Evolutionary conservation across 2,797 vertebrate species (phyloP).

Genomic region (Malacoraja senta): DNA sequence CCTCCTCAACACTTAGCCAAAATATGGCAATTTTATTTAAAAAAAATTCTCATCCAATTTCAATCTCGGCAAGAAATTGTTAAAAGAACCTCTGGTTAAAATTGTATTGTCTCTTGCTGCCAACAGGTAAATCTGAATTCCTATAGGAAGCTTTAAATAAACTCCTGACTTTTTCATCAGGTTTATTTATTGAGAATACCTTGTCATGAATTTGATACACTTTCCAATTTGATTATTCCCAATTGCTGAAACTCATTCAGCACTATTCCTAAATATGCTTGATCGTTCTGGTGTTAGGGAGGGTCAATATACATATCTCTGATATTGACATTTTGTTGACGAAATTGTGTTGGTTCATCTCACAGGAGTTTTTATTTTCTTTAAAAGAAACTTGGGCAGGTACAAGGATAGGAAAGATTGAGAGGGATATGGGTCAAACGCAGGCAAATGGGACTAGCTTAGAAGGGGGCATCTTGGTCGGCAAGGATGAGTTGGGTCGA

Average conservation of each 20-base stretch:
- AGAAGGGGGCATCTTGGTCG: too few relatives aligned
- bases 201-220: background rate
- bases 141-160: background rate
- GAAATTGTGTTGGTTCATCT: background rate
- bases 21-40: background rate
- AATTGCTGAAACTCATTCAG: background rate
- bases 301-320: background rate
- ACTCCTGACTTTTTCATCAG: background rate
- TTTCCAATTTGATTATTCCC: background rate
- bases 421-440: too few relatives aligned
- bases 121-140: background rate
- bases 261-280: background rate
- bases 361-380: background rate
- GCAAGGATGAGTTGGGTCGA: too few relatives aligned
- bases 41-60: background rate
- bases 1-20: background rate
- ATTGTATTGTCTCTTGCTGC: background rate
- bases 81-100: background rate
- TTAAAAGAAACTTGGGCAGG: too few relatives aligned
- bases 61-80: background rate
- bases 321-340: background rate
- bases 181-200: background rate
- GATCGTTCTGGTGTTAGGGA: background rate
- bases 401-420: too few relatives aligned
- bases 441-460: too few relatives aligned